Conservation (phyloP, 2,113 vertebrate species). For the Geothlypis trichas region DNA sequence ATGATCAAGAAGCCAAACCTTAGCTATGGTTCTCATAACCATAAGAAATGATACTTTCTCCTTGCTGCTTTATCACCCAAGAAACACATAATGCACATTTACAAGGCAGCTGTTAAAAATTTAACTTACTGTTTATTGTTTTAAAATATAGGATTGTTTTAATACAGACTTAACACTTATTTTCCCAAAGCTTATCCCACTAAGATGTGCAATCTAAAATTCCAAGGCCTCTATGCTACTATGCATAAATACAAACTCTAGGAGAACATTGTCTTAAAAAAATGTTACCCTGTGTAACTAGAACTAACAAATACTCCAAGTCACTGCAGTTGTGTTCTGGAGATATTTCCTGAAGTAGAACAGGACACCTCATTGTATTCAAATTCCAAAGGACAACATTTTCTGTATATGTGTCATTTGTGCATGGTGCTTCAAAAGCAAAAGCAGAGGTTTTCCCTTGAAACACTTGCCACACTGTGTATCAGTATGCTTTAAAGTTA, state of each 20-base stretch:
- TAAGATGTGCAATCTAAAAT: background rate
- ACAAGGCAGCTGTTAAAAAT: background rate
- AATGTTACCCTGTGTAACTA: background rate
- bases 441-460: background rate
- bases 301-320: background rate
- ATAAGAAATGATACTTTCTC: background rate
- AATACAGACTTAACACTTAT: background rate
- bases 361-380: background rate
- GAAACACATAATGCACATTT: background rate
- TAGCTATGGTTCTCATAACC: background rate
- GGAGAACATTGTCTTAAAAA: background rate
- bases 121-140: background rate
- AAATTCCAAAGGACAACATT: background rate
- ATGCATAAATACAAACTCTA: background rate
- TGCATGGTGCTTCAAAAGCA: background rate
- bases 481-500: background rate
- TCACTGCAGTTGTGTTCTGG: background rate
- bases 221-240: background rate
- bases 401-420: background rate
- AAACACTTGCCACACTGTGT: background rate
- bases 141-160: background rate
- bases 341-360: background rate
- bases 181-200: background rate
- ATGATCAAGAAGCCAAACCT: background rate
- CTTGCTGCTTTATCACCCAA: background rate